These are phyloP conservation scores for Macrosoma leucophasiata DNA, from an alignment of 2,888 invertebrate species.

Conservation along the genomic window DNA sequence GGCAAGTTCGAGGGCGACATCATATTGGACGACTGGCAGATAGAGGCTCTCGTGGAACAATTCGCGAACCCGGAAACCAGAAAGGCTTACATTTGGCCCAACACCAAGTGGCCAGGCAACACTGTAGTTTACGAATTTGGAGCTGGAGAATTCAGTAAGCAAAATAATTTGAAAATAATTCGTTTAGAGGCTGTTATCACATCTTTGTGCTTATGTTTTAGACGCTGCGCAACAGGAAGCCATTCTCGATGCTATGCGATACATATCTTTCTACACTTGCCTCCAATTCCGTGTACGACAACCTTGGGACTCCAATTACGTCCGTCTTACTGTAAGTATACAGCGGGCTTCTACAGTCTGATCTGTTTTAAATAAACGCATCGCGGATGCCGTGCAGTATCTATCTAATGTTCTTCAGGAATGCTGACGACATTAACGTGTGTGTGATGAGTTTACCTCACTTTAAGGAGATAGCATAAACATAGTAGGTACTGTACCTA, in stretches of 20 bases:
- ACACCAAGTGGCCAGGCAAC: slow-evolving; percentile 53
- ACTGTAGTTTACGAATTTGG: slow-evolving; percentile 53
- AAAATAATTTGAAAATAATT: slow-evolving; percentile 10
- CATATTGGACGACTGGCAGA: slow-evolving; percentile 51
- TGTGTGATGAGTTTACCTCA: no score
- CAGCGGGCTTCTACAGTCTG: no score
- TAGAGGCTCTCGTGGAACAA: slow-evolving; percentile 44
- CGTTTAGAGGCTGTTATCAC: not conserved
- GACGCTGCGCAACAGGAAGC: slow-evolving; percentile 48
- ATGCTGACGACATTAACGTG: no score
- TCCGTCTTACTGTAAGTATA: slow-evolving; percentile 50
- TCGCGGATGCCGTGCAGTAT: no score
- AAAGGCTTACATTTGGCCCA: slow-evolving; percentile 48
- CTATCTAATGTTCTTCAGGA: no score
- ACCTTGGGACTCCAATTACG: slow-evolving; percentile 42
- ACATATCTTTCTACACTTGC: slow-evolving; percentile 54
- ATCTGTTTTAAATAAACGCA: no score
- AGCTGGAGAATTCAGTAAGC: slow-evolving; percentile 53
- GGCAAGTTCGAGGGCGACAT: slow-evolving; percentile 61
- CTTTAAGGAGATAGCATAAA: no score
- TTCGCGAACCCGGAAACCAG: slow-evolving; percentile 48
- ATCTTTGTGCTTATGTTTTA: slow-evolving; percentile 22
- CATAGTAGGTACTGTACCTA: no score
- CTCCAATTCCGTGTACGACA: slow-evolving; percentile 53
- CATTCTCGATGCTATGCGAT: slow-evolving; percentile 44